Evolutionary conservation across 2,113 vertebrate genomes (phyloP), one percentile per base, ranked within the genome.

Genomic region (Mohoua ochrocephala): DNA sequence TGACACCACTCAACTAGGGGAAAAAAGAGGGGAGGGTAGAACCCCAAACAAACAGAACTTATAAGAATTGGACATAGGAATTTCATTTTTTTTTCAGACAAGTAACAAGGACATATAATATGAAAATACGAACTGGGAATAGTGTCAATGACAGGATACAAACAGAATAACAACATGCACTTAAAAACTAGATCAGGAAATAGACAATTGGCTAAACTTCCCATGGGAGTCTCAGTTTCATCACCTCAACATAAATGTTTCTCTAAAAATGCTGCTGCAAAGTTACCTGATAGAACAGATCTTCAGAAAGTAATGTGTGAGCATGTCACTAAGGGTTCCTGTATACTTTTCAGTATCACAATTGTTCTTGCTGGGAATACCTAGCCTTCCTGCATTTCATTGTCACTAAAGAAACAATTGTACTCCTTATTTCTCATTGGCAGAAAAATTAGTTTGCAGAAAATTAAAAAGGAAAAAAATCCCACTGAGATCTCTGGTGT

Each of bases 11-110:
- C 11, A 64, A 28, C 5, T 47, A 6, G 27, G 1, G n/a, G 2
- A 3, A 18, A 31, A 35, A 49, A 8, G 5, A 0, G 0, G 17
- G 1, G 11, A 3, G 2, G 2, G 2, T 2, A 13, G 28, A 17
- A 7, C 9, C 22, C 11, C 16, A 65, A 41, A 35, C 13, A 24
- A n/a, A 30, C 11, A 49, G 7, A 31, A 50, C 7, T 57, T 61
- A 6, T 18, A 20, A 82, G 42, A 78, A 78, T 19, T 57, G 5
- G 18, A 52, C 14, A 10, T 19, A 41, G 15, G 21, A 63, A 45
- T 10, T 21, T 82, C 1, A 5, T 18, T 20, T 37, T 24, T 21
- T 87, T 69, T 65, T 5, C 15, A 80, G 47, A 37, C 6, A 80
- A 69, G 45, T 4, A 33, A 19, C 21, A 81, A 74, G 5, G 37